phyloP scores from a whole-genome alignment of 2,797 vertebrate species.

The Gila robusta region DNA sequence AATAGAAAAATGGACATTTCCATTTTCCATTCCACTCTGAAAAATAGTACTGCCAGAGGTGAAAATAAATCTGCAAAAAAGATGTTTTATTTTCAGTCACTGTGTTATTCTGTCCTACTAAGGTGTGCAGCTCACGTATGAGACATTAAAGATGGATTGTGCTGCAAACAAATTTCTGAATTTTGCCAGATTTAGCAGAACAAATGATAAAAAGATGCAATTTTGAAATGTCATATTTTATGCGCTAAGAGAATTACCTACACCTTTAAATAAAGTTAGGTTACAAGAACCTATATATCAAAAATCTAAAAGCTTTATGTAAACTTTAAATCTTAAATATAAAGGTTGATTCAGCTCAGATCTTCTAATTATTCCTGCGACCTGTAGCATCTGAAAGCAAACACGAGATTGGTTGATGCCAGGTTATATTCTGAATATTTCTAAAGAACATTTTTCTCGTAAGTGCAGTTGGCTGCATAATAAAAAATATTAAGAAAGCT shows the following conservation, averaged over 20 bases:
- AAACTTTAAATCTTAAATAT: neutral
- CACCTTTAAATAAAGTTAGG: neutral
- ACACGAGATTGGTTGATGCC: neutral
- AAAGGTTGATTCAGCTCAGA: conserved; percentile 10
- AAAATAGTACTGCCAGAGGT: neutral
- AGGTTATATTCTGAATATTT: neutral
- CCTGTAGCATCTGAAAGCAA: neutral
- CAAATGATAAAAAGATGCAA: conserved; percentile 14
- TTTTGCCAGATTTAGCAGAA: neutral
- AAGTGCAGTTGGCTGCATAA: neutral
- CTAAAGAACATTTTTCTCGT: neutral
- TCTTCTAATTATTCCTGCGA: neutral
- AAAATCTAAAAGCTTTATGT: neutral
- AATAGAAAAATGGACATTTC: conserved; percentile 16
- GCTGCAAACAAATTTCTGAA: neutral
- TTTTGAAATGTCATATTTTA: conserved; percentile 22
- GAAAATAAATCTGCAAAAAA: conserved; percentile 1
- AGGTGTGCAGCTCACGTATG: conserved; percentile 26
- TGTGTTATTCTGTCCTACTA: neutral
- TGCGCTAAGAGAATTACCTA: neutral
- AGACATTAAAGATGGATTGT: conserved; percentile 2
- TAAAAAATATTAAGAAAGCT: neutral
- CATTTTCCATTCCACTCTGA: conserved; percentile 1
- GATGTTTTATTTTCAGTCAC: conserved; percentile 1
- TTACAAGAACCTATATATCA: neutral